Evolutionary conservation across 2,113 vertebrate genomes (phyloP), one percentile per base, ranked within the genome.

Genomic region (Neofelis nebulosa): DNA sequence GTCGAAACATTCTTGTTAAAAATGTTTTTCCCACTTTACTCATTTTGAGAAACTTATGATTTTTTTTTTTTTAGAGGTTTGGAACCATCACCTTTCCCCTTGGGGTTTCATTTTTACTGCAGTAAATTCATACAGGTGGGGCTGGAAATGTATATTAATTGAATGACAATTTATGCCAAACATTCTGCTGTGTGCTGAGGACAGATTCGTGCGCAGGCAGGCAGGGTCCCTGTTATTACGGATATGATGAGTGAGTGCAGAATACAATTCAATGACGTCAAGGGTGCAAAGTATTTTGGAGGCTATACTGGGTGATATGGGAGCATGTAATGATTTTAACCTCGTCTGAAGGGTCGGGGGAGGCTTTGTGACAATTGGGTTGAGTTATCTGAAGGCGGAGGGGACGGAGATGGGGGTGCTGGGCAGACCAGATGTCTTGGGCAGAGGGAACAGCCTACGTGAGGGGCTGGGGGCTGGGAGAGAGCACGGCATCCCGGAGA

Each of bases 1-100:
- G 91, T 97, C 76, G 89, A 96, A 98, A 95, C 78, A 79, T 55
- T 71, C 91, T 91, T 79, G 84, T 89, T 83, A 92, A 95, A 92
- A 83, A 86, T 66, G 69, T 92, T 84, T 85, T 63, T 12, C 63
- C 78, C 33, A 0, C 73, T 83, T 84, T 79, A 23, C 90, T 97
- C 84, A 41, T 79, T 96, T 96, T 95, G 45, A 81, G 86, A 94
- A 89, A 78, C 25, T 45, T 9, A 45, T 8, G 45, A 9, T 45
- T 45, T 94, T 88, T 86, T 36, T 71, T 48, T 33, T 61, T 94
- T 65, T 87, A 63, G n/a, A 71, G 74, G 38, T 45, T 96, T 61
- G 66, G 87, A 73, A 31, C 21, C 66, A 29, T 68, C 66, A 41
- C 13, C 29, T 63, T 45, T 68, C 48, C 71, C 52, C 23, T 25